Evolutionary conservation across 2,888 invertebrate species (phyloP).

Genomic region (Chironomus tentans): DNA sequence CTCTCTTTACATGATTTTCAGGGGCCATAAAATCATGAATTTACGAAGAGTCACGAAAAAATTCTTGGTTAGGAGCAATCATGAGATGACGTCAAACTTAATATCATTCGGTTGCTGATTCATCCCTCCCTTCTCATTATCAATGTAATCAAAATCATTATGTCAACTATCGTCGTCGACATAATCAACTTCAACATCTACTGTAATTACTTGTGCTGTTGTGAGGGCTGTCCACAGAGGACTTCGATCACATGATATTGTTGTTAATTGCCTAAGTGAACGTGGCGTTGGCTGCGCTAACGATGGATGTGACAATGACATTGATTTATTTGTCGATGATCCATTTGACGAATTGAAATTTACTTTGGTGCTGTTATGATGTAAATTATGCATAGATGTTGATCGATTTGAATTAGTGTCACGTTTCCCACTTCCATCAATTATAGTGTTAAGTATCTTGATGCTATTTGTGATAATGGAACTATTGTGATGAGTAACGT

Average conservation of each 20-base stretch:
- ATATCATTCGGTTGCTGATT: too few species aligned
- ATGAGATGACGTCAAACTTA: too few species aligned
- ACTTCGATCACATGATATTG: conserved; percentile 44
- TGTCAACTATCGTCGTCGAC: conserved; percentile 27
- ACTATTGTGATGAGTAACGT: neutral
- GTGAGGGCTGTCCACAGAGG: conserved; percentile 77
- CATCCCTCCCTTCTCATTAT: neutral
- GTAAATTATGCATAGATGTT: conserved; percentile 5
- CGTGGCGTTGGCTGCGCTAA: neutral
- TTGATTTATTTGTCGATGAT: neutral
- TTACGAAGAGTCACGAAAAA: neutral
- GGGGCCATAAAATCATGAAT: neutral
- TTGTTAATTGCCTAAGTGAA: conserved; percentile 30
- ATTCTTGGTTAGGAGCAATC: too few species aligned
- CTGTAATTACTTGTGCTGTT: conserved; percentile 51
- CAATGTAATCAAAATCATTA: neutral
- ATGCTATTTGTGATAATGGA: conserved; percentile 7
- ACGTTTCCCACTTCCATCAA: conserved; percentile 4
- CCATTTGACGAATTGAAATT: neutral
- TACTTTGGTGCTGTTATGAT: neutral
- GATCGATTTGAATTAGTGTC: conserved; percentile 9
- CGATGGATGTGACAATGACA: neutral
- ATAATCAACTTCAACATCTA: conserved; percentile 34
- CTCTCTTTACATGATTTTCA: neutral
- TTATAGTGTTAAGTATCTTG: conserved; percentile 6